Conservation (phyloP, 1,140 invertebrate species). For the Pseudomyrmex dendroicus region DNA sequence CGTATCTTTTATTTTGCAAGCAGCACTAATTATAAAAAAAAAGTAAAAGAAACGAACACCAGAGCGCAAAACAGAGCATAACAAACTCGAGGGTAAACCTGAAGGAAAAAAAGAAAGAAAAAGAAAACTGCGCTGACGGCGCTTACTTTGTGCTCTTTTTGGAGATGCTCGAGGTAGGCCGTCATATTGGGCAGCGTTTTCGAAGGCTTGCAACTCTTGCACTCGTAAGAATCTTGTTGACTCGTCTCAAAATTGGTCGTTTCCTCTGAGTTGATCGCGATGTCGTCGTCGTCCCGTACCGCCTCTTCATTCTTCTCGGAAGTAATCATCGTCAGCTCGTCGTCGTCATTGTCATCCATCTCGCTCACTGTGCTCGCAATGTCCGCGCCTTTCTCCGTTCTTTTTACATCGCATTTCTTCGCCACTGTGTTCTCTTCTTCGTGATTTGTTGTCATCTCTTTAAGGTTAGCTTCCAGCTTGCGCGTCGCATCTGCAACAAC, state of each 20-base stretch:
- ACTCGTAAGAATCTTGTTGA: conserved; percentile 75
- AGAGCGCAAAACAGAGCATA: conserved; percentile 25
- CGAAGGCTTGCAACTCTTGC: conserved; percentile 75
- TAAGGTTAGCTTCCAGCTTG: conserved; percentile 66
- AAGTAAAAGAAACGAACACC: conserved; percentile 2
- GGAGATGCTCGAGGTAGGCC: conserved; percentile 87
- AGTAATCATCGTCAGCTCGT: conserved; percentile 64
- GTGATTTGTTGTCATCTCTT: conserved; percentile 33
- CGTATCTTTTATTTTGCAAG: conserved; percentile 11
- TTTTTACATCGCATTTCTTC: conserved; percentile 34
- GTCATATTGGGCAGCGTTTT: conserved; percentile 85
- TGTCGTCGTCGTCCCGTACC: conserved; percentile 21
- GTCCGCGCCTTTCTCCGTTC: conserved; percentile 32
- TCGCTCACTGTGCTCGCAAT: conserved; percentile 7
- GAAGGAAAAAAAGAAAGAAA: too few species aligned
- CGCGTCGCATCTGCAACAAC: not conserved
- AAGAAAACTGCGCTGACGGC: conserved; percentile 65
- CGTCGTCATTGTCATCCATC: conserved; percentile 39
- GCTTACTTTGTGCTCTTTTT: conserved; percentile 86
- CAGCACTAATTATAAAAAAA: not conserved
- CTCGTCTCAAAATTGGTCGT: conserved; percentile 64
- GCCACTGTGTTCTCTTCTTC: conserved; percentile 24
- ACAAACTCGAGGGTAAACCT: not conserved
- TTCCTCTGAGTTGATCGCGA: conserved; percentile 33
- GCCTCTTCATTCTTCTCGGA: conserved; percentile 3